Evolutionary conservation across 2,113 vertebrate genomes (phyloP), one percentile per base, ranked within the genome.

Genomic region (Corythaixoides concolor): DNA sequence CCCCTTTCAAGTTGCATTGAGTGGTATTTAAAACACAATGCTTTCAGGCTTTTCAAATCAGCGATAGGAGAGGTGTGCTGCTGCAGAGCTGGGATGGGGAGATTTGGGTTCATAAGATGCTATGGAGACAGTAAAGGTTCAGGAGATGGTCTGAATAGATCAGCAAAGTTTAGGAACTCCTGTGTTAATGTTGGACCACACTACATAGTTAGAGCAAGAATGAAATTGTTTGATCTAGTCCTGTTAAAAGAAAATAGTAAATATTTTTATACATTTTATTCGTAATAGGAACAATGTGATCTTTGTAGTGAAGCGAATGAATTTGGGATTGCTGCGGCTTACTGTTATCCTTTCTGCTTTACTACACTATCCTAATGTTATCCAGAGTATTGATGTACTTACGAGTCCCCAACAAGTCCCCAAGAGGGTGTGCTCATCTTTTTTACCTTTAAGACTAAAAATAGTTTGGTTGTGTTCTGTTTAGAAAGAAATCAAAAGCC

Each of bases 101-200:
- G n/a, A 19, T 32, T 20, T 6, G 0, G 32, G n/a, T 30, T 60
- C 2, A 2, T 35, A 3, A 8, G 24, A 32, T 2, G 1, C 2
- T 20, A 5, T 0, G 6, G 49, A 45, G 69, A 88, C 20, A 15
- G 6, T 2, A 7, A 43, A 75, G 15, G 47, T 37, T 16, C 21
- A 5, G 37, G 35, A 26, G 28, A 26, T 11, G 22, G 5, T 39
- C 16, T 67, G 64, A 56, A 35, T 2, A 45, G 64, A 26, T 2
- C 4, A 19, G 16, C 35, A 1, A 20, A 50, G 33, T 66, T 69
- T 22, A 27, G 55, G n/a, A 70, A 17, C 28, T 63, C 24, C 39
- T 77, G 12, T 15, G 7, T 69, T 74, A 63, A 37, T 30, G 43
- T 50, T 60, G 62, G n/a, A 8, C 21, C 12, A 47, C 4, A 1